phyloP scores from a whole-genome alignment of 2,113 vertebrate species.

The Pygoscelis adeliae region DNA sequence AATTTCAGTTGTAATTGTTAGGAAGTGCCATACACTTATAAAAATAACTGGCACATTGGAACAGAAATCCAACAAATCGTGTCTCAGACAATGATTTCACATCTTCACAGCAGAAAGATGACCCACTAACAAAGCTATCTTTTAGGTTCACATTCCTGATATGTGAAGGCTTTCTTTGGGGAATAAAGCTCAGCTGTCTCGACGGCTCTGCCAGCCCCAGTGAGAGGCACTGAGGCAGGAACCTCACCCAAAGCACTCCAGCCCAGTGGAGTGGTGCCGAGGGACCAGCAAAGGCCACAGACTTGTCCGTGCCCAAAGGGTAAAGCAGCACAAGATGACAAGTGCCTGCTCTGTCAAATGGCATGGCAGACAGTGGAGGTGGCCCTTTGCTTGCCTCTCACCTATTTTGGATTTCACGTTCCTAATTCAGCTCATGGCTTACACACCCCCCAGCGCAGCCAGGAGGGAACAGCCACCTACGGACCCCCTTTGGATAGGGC shows the following conservation, averaged over 20 bases:
- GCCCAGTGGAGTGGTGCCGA: fast-evolving
- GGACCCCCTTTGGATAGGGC: not conserved
- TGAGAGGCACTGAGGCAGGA: not conserved
- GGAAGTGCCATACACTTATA: not conserved
- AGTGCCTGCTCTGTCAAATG: not conserved
- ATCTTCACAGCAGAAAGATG: not conserved
- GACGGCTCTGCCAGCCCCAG: not conserved
- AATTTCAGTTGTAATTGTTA: not conserved
- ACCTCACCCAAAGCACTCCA: not conserved
- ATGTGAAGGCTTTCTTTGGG: not conserved
- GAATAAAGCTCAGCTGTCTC: not conserved
- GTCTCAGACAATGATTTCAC: not conserved
- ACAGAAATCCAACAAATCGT: not conserved
- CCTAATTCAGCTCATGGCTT: fast-evolving
- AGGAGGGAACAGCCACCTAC: not conserved
- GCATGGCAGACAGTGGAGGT: not conserved
- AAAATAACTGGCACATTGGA: not conserved
- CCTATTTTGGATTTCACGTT: not conserved
- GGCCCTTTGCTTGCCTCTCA: not conserved
- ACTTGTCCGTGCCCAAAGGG: not conserved
- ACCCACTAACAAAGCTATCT: not conserved
- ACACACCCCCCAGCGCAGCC: not conserved
- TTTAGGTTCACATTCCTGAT: not conserved
- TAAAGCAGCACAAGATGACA: not conserved
- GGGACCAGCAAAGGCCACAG: not conserved